phyloP scores from a whole-genome alignment of 2,888 invertebrate species.

The Eumerus sabulonum region DNA sequence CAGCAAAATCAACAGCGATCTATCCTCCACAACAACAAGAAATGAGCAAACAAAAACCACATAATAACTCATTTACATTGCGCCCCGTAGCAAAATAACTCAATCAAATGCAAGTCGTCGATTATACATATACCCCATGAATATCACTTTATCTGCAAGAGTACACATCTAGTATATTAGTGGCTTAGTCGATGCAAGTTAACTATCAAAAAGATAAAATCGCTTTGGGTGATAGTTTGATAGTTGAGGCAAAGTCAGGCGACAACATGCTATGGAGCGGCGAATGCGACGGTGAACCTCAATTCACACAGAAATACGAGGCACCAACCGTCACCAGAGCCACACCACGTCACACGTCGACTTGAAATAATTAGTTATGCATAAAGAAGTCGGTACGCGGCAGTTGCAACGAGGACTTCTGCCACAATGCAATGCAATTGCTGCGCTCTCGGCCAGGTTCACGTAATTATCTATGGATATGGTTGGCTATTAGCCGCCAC shows the following conservation, averaged over 20 bases:
- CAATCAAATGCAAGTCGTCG: slow-evolving; percentile 51
- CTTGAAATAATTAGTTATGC: slow-evolving; percentile 59
- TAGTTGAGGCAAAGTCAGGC: slow-evolving; percentile 63
- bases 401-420: slow-evolving; percentile 9
- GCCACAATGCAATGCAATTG: neutral
- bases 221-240: slow-evolving; percentile 68
- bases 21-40: slow-evolving; percentile 8
- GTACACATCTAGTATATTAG: slow-evolving; percentile 4
- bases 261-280: slow-evolving; percentile 5
- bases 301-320: neutral
- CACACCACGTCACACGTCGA: slow-evolving; percentile 28
- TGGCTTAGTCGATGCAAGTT: slow-evolving; percentile 30
- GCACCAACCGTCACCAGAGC: slow-evolving; percentile 22
- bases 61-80: slow-evolving; percentile 67
- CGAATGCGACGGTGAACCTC: neutral
- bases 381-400: slow-evolving; percentile 31
- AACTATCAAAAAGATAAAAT: slow-evolving; percentile 62
- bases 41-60: slow-evolving; percentile 42
- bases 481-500: slow-evolving; percentile 39
- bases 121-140: slow-evolving; percentile 45
- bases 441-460: slow-evolving; percentile 29
- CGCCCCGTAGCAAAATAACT: slow-evolving; percentile 64
- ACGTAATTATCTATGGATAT: slow-evolving; percentile 34
- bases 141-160: slow-evolving; percentile 2
- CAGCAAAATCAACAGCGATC: slow-evolving; percentile 43